Percentiles rank a stretch among this genome's conserved stretches.
phyloP scores from a whole-genome alignment of 2,888 invertebrate genomes.

The Beris chalybata region DNA sequence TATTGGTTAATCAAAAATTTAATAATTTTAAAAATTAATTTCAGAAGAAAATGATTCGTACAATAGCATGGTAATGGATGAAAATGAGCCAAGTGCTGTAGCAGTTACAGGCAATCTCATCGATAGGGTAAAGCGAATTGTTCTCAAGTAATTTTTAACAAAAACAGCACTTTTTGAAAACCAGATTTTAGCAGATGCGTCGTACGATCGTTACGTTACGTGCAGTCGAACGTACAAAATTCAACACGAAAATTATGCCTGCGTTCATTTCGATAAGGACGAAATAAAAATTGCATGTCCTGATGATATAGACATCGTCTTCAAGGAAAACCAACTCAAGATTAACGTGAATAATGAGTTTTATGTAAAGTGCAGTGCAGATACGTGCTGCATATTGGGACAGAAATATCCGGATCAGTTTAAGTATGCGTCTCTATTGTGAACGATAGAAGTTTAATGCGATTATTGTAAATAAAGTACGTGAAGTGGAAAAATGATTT shows the following conservation, averaged over 20 bases:
- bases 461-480: conserved; percentile 12
- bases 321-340: conserved; percentile 14
- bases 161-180: not conserved
- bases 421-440: conserved; percentile 10
- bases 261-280: conserved; percentile 29
- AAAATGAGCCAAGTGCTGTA: not conserved
- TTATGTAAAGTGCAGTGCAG: conserved; percentile 17
- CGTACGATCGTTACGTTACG: conserved; percentile 20
- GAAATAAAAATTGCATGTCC: conserved; percentile 30
- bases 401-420: conserved; percentile 12
- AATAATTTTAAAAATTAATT: not conserved
- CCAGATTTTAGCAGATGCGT: conserved; percentile 10
- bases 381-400: conserved; percentile 22
- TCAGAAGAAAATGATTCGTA: not conserved
- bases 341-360: conserved; percentile 24
- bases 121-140: not conserved
- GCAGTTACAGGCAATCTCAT: not conserved
- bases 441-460: conserved; percentile 8
- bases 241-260: conserved; percentile 35
- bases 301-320: conserved; percentile 15
- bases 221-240: conserved; percentile 10
- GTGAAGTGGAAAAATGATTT: conserved; percentile 28
- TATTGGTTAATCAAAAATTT: no score
- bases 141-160: not conserved
- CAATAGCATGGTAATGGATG: not conserved